Conservation (phyloP, 2,888 invertebrate species). For the Limnephilus marmoratus region DNA sequence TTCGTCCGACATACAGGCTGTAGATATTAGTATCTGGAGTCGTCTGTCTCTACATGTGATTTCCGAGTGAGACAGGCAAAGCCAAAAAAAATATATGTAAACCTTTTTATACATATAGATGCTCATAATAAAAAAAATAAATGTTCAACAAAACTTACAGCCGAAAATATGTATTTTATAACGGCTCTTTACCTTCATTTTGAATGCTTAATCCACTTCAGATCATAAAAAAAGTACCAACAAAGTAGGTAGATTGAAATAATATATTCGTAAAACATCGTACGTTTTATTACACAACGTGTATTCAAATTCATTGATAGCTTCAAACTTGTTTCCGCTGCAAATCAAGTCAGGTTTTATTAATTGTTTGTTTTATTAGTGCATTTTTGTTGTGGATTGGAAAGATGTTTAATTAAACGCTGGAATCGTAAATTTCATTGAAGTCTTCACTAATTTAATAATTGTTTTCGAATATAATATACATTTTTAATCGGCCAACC, state of each 20-base stretch:
- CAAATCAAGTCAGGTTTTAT: neutral
- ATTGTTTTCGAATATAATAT: neutral
- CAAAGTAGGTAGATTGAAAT: neutral
- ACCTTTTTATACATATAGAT: no score
- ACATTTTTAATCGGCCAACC: neutral
- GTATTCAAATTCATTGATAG: neutral
- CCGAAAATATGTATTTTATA: neutral
- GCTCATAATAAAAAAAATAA: no score
- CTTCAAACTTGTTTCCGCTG: neutral
- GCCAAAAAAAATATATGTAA: no score
- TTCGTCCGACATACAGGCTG: no score
- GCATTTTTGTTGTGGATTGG: neutral
- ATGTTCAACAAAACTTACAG: neutral
- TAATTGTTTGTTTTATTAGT: neutral
- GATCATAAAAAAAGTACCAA: neutral
- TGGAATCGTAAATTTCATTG: neutral
- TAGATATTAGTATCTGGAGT: no score
- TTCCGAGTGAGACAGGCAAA: no score
- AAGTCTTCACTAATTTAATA: no score
- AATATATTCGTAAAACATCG: neutral
- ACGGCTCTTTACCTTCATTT: neutral
- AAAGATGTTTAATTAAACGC: neutral
- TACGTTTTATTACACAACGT: neutral
- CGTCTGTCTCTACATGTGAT: no score
- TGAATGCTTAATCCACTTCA: neutral